Conservation (phyloP, 1,140 invertebrate species). For the Arctopsyche grandis region DNA sequence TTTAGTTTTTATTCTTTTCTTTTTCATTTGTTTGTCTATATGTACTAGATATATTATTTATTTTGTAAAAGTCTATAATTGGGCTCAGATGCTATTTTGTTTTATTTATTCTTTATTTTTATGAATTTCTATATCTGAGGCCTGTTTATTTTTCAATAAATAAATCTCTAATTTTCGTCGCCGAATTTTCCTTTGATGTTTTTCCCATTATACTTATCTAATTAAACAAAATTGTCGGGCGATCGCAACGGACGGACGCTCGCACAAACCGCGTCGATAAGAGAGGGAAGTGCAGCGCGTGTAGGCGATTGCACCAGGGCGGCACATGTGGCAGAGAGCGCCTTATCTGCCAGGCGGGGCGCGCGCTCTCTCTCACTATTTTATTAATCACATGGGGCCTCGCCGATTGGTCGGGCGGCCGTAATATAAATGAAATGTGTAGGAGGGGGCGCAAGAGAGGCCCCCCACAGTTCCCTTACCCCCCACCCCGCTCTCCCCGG, state of each 20-base stretch:
- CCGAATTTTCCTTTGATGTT: too few relatives aligned
- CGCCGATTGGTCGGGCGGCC: slow-evolving; percentile 54
- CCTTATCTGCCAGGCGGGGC: slow-evolving; percentile 39
- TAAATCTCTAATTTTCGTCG: too few relatives aligned
- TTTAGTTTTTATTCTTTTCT: too few relatives aligned
- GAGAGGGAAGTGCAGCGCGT: not conserved
- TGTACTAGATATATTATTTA: too few relatives aligned
- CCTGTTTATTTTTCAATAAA: too few relatives aligned
- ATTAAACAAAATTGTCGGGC: not conserved
- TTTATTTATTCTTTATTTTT: too few relatives aligned
- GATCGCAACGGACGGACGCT: not conserved
- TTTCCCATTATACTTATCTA: too few relatives aligned
- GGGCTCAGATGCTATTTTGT: too few relatives aligned
- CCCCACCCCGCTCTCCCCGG: slow-evolving; percentile 16
- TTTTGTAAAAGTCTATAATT: too few relatives aligned
- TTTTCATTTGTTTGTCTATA: too few relatives aligned
- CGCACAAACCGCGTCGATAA: not conserved
- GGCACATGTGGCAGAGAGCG: not conserved
- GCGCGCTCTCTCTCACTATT: slow-evolving; percentile 49
- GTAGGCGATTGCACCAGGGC: slow-evolving; percentile 27
- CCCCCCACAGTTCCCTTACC: not conserved
- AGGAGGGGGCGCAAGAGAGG: slow-evolving; percentile 47
- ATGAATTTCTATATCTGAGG: too few relatives aligned
- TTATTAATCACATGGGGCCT: slow-evolving; percentile 55
- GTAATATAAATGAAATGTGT: slow-evolving; percentile 55